Conservation (phyloP, 1,140 invertebrate species). For the Magallana gigas region DNA sequence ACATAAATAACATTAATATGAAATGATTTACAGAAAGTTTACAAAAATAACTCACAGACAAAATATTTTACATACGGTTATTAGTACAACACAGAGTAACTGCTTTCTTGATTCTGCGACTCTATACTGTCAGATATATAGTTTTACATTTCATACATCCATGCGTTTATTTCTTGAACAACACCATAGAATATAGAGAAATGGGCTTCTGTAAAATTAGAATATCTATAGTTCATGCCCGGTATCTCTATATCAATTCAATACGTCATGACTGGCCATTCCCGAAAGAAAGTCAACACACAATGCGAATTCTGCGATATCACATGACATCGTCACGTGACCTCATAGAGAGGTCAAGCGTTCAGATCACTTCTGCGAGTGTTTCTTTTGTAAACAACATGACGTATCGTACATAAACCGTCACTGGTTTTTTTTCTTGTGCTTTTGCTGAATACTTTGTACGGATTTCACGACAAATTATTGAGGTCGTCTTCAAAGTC, state of each 20-base stretch:
- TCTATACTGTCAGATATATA: background rate
- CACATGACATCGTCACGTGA: background rate
- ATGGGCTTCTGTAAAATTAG: background rate
- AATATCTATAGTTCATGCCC: constrained; percentile 2
- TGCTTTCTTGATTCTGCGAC: background rate
- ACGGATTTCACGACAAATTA: constrained; percentile 26
- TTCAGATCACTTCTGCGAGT: background rate
- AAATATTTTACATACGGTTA: too few relatives aligned
- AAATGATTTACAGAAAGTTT: too few relatives aligned
- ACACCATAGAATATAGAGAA: background rate
- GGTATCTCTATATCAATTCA: background rate
- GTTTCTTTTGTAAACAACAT: background rate
- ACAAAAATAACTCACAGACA: too few relatives aligned
- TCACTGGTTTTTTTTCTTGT: background rate
- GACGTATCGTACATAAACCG: background rate
- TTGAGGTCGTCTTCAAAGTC: constrained; percentile 15
- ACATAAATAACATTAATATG: too few relatives aligned
- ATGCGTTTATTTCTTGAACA: too few relatives aligned
- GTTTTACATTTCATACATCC: background rate
- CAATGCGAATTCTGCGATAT: background rate
- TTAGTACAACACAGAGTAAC: too few relatives aligned
- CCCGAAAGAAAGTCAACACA: constrained; percentile 7
- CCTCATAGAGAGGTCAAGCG: background rate
- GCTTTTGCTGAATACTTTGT: background rate
- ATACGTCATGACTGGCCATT: constrained; percentile 37